Base-by-base conservation (phyloP, 1,140 invertebrate species). In the Tetramorium parvispinum region DNA sequence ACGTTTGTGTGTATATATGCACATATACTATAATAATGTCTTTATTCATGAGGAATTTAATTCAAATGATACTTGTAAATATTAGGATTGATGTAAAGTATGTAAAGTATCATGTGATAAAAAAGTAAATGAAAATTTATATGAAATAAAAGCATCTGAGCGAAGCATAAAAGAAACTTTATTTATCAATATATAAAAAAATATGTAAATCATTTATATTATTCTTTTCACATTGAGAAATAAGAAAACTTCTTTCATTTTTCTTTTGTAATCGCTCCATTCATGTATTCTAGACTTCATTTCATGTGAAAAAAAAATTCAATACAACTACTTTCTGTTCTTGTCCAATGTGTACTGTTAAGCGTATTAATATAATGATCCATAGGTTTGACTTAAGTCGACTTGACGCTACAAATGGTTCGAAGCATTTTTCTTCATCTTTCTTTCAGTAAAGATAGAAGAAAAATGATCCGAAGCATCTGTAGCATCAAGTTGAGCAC, bases 41-140 rank as follows among this genome's bases (percentile, higher is more conserved):
- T 79, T 71, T 51, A 27, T 37, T 76, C 24, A 63, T 85, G n/a
- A n/a, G 27, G 85, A 49, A 70, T 46, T 70, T 43, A 49, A 40
- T 90, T 83, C 3, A 59, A 27, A 76, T 61, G 46, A 71, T 83
- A 85, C 37, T 53, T 91, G 89, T 90, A 91, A 90, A 91, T 90
- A 91, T 13, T 71, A 88, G 18, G 32, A 91, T 82, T 18, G 46
- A 88, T 91, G 89, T 91, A 90, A 89, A 89, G 46, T 70, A 88
- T 57, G n/a, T n/a, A n/a, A n/a, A n/a, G n/a, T n/a, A n/a, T n/a
- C n/a, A n/a, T n/a, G n/a, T n/a, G n/a, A n/a, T n/a, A n/a, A n/a
- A 65, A n/a, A 87, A 88, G 86, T 89, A 88, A 77, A 88, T 13
- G 6, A 57, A 63, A 86, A 63, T 63, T 85, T 85, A 75, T 43